Percentiles rank a stretch among this genome's conserved stretches.
phyloP scores from a whole-genome alignment of 2,113 vertebrate species.

The Syngnathoides biaculeatus region DNA sequence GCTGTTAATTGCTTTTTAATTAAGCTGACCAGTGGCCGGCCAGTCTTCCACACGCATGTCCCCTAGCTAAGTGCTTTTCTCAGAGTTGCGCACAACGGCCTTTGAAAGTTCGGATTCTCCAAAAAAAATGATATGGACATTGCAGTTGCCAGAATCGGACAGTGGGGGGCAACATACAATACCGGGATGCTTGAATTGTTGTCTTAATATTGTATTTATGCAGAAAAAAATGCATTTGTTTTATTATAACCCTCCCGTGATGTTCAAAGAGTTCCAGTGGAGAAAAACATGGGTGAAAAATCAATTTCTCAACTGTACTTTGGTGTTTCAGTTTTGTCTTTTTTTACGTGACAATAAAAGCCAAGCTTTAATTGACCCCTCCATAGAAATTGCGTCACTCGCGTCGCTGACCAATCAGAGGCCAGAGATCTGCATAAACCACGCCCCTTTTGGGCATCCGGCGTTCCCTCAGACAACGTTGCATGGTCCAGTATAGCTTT shows the following conservation, averaged over 20 bases:
- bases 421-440: too few species aligned
- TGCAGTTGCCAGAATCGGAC: conserved; percentile 5
- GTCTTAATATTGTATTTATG: background rate
- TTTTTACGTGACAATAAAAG: too few species aligned
- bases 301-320: background rate
- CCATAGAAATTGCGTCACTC: too few species aligned
- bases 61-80: background rate
- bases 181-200: background rate
- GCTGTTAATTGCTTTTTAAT: conserved; percentile 11
- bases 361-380: too few species aligned
- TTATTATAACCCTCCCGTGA: background rate
- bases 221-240: background rate
- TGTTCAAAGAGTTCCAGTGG: background rate
- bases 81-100: background rate
- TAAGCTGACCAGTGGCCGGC: background rate
- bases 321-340: too few species aligned
- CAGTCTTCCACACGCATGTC: background rate
- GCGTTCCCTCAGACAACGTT: too few species aligned
- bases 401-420: too few species aligned
- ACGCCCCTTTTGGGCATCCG: too few species aligned
- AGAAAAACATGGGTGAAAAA: background rate
- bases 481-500: too few species aligned
- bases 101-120: conserved; percentile 14
- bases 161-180: conserved; percentile 21
- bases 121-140: background rate